A percentile compares a stretch with the other conserved stretches of the same genome.
Evolutionary conservation across 2,113 vertebrate genomes (phyloP).

Genomic region (Aspidoscelis tigris): DNA sequence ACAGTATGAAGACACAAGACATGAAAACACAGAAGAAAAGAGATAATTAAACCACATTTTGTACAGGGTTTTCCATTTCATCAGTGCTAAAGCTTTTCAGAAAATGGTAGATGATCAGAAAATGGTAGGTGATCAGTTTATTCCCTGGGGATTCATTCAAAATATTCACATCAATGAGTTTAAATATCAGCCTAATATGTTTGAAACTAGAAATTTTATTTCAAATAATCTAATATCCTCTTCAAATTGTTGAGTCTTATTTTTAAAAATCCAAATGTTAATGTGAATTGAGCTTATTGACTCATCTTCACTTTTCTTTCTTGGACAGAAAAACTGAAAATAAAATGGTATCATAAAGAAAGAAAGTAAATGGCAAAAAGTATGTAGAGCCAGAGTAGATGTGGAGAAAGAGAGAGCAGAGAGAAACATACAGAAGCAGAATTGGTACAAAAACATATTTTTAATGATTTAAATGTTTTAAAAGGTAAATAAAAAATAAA

Average conservation of each 20-base stretch:
- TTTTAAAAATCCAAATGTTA: constrained; percentile 58
- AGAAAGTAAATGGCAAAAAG: constrained; percentile 46
- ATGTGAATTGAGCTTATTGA: constrained; percentile 48
- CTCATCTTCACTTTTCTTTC: constrained; percentile 29
- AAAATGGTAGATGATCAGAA: constrained; percentile 53
- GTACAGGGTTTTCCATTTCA: constrained; percentile 74
- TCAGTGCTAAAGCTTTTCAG: constrained; percentile 47
- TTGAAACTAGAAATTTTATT: constrained; percentile 58
- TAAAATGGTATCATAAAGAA: constrained; percentile 51
- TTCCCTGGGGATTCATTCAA: constrained; percentile 43
- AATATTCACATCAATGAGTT: constrained; percentile 36
- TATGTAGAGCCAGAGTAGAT: constrained; percentile 52
- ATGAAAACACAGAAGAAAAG: constrained; percentile 80
- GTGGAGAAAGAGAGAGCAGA: constrained; percentile 36
- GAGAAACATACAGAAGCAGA: constrained; percentile 34
- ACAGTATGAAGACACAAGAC: constrained; percentile 72
- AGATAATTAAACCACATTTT: constrained; percentile 78
- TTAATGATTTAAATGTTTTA: not conserved
- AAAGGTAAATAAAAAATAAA: constrained; percentile 41
- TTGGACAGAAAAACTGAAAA: constrained; percentile 43
- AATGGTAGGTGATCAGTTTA: constrained; percentile 36
- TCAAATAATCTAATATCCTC: constrained; percentile 54
- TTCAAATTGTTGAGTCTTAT: constrained; percentile 27
- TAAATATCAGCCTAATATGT: constrained; percentile 57
- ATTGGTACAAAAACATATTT: constrained; percentile 47